Conservation (phyloP, 1,140 invertebrate genomes). For the Acromyrmex charruanus region DNA sequence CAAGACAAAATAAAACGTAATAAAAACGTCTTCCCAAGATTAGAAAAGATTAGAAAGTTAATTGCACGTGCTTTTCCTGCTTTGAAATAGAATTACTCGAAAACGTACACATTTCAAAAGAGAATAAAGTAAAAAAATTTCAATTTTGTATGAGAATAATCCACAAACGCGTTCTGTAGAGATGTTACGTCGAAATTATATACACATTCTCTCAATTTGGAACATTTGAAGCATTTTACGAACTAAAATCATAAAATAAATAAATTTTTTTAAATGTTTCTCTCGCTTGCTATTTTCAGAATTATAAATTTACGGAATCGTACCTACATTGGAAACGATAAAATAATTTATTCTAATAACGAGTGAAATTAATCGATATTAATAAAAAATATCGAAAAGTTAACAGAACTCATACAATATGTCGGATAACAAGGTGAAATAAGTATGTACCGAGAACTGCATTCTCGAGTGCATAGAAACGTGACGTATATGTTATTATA, state of each 20-base stretch:
- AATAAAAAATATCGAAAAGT: conserved; percentile 9
- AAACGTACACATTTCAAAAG: background rate
- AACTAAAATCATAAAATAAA: background rate
- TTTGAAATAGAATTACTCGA: background rate
- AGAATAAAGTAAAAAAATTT: background rate
- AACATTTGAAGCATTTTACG: background rate
- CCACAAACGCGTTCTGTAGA: background rate
- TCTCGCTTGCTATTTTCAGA: background rate
- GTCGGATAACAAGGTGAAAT: conserved; percentile 11
- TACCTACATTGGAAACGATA: background rate
- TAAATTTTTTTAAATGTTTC: background rate
- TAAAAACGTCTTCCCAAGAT: background rate
- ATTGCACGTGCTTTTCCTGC: background rate
- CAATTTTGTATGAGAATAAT: background rate
- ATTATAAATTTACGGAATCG: background rate
- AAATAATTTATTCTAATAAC: background rate
- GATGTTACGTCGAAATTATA: conserved; percentile 15
- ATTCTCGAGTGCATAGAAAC: conserved; percentile 26
- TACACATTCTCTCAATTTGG: background rate
- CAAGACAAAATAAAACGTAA: background rate
- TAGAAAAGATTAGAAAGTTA: background rate
- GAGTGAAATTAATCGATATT: conserved; percentile 4
- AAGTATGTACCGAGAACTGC: conserved; percentile 1
- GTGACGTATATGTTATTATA: conserved; percentile 23
- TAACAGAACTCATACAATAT: background rate